Evolutionary conservation across 2,888 invertebrate species (phyloP), one percentile per base, ranked within the genome.

Genomic region (Pycnomerus fuliginosus): DNA sequence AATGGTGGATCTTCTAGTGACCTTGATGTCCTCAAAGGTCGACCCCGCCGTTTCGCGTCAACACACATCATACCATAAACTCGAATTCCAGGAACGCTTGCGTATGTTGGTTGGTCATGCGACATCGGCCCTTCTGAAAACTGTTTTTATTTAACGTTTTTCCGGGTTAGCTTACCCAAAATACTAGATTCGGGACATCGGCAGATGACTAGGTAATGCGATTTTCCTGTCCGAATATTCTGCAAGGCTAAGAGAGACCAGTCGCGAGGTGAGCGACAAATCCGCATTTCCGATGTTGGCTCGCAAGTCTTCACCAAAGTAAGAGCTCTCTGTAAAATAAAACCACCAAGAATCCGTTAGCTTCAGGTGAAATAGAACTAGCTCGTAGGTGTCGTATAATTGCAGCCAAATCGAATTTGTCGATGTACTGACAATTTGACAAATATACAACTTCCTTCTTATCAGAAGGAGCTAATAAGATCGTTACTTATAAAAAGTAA

Each of bases 31-130:
- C 77, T 68, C 44, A 75, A 55, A 23, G 75, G 75, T 50, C 74
- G 67, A 52, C 76, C 64, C 46, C 60, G 58, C 36, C 61, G 60
- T 51, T 60, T 63, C 22, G 67, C 65, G 56, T 76, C 76, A 0
- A 90, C 88, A 67, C 93, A 93, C 84, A 93, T 89, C 93, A 94
- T 94, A 28, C 93, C 94, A 65, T 90, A 94, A 0, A 94, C 93
- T 53, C 92, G 80, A 51, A 94, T 93, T 1, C 93, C 93, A 2
- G 93, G 93, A 5, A 94, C 92, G 56, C 92, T 90, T 2, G 93
- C 94, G 67, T 94, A 94, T 0, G 91, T 90, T 8, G 94, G 93
- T 67, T 92, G 92, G 68, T 92, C 91, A 69, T 94, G 94, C 5
- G 90, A 90, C 84, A 93, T 90, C 36, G 94, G 94, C 8, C 93